phyloP scores from a whole-genome alignment of 1,140 invertebrate genomes.

The Himalopsyche phryganea region DNA sequence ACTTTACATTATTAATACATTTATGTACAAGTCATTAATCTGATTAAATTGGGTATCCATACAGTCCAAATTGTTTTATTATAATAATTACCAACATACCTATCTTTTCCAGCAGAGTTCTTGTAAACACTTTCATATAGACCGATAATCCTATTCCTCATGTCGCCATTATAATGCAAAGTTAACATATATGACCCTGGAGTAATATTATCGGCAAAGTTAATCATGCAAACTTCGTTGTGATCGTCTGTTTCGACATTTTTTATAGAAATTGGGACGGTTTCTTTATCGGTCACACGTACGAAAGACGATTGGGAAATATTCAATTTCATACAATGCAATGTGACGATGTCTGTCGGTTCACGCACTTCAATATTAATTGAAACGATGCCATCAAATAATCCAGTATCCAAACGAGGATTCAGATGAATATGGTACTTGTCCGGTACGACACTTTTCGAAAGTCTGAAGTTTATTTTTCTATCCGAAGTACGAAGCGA shows the following conservation, averaged over 20 bases:
- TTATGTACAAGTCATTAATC: no score
- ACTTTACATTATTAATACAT: no score
- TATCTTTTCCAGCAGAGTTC: constrained; percentile 52
- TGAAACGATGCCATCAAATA: constrained; percentile 67
- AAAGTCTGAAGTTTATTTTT: constrained; percentile 56
- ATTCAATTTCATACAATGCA: constrained; percentile 67
- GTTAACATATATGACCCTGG: constrained; percentile 61
- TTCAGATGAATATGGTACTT: constrained; percentile 73
- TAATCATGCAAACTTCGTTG: constrained; percentile 48
- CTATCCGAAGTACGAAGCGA: neutral
- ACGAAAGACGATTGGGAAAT: constrained; percentile 49
- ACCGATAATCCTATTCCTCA: constrained; percentile 67
- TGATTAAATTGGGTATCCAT: no score
- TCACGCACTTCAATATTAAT: constrained; percentile 63
- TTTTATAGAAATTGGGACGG: constrained; percentile 26
- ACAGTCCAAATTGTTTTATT: no score
- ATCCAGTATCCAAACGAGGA: constrained; percentile 67
- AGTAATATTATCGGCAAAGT: constrained; percentile 49
- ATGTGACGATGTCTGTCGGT: constrained; percentile 59
- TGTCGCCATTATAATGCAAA: constrained; percentile 66
- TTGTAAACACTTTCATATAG: constrained; percentile 78
- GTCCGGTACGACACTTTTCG: constrained; percentile 62
- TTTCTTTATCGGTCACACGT: constrained; percentile 19
- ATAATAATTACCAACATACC: constrained; percentile 52
- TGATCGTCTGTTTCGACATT: constrained; percentile 17